A percentile compares a stretch with the other conserved stretches of the same genome.
Evolutionary conservation across 2,113 vertebrate species (phyloP).

Genomic region (Xiphophorus couchianus): DNA sequence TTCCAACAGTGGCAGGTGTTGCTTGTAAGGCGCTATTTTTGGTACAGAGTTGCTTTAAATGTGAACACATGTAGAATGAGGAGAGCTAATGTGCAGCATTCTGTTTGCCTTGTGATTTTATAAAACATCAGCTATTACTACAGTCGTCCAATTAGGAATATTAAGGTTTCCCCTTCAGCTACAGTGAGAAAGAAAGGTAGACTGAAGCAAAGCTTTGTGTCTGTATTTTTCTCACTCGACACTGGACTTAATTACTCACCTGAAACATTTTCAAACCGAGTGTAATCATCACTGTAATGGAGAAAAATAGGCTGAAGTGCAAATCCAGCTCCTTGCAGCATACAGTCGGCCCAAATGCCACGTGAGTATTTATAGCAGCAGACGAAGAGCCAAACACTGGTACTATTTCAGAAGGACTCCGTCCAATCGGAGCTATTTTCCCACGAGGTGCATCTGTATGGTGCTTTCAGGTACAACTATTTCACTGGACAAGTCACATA

Average conservation of each 20-base stretch:
- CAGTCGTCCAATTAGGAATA: not conserved
- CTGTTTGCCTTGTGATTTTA: not conserved
- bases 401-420: no score
- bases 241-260: not conserved
- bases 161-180: not conserved
- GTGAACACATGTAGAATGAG: no score
- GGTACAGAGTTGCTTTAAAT: no score
- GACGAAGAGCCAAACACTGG: not conserved
- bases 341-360: not conserved
- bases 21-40: no score
- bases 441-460: no score
- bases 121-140: not conserved
- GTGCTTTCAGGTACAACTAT: not conserved
- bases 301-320: not conserved
- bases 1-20: no score
- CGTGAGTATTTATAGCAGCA: not conserved
- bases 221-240: no score
- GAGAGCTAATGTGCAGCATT: no score
- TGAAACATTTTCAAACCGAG: not conserved
- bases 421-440: no score
- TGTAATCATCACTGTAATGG: not conserved
- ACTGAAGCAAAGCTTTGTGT: not conserved
- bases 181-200: not conserved
- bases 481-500: not conserved
- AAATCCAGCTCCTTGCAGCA: not conserved